Conservation (phyloP, 1,140 invertebrate species). For the Drosophila kikkawai region DNA sequence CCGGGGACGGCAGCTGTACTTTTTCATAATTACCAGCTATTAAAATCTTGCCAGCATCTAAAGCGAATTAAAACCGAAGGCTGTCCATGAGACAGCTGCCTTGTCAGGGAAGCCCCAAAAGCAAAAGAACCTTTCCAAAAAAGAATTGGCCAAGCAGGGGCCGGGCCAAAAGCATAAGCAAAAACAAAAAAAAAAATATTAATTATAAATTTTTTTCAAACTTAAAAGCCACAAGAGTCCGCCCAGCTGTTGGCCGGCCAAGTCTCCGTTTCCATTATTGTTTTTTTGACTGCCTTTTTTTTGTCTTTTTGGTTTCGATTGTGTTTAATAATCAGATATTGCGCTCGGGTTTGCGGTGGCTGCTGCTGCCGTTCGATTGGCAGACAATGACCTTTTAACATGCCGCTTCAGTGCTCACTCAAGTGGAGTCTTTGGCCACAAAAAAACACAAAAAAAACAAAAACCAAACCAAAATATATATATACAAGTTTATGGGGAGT, state of each 20-base stretch:
- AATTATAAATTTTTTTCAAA: constrained; percentile 67
- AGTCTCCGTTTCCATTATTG: constrained; percentile 24
- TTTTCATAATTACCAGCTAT: constrained; percentile 71
- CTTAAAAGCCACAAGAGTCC: constrained; percentile 35
- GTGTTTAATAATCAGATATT: constrained; percentile 77
- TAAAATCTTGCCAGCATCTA: constrained; percentile 61
- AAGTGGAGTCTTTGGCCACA: constrained; percentile 36
- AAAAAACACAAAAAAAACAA: not conserved
- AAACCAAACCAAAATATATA: constrained; percentile 1
- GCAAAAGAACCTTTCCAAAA: constrained; percentile 63
- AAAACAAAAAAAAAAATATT: constrained; percentile 18
- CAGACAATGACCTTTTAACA: constrained; percentile 80
- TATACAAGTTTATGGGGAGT: constrained; percentile 19
- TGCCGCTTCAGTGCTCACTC: constrained; percentile 71
- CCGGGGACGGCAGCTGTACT: constrained; percentile 50
- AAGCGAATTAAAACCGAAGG: constrained; percentile 42
- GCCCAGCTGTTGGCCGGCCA: constrained; percentile 57
- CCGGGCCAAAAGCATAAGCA: constrained; percentile 11
- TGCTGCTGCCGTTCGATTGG: constrained; percentile 63
- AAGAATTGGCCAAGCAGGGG: constrained; percentile 20
- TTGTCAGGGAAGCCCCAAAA: constrained; percentile 45
- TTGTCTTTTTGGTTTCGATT: constrained; percentile 37
- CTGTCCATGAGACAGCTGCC: constrained; percentile 29
- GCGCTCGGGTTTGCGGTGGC: constrained; percentile 51
- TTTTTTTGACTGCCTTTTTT: constrained; percentile 24